These are phyloP conservation scores for Atta cephalotes DNA, from an alignment of 1,140 invertebrate genomes.

Conservation along the genomic window DNA sequence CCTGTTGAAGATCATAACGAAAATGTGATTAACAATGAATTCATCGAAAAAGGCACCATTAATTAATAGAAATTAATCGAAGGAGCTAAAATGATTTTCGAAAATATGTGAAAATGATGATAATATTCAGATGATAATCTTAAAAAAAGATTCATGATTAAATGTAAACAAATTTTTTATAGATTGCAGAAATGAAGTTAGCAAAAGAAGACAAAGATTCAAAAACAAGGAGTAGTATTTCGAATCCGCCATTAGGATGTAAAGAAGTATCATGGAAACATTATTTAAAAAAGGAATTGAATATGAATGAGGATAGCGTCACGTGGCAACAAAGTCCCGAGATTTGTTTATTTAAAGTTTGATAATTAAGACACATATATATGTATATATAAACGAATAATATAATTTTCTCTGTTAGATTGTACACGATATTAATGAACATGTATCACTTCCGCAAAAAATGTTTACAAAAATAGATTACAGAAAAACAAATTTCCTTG, in stretches of 20 bases:
- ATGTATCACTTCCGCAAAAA: slow-evolving; percentile 78
- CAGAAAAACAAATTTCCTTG: slow-evolving; percentile 82
- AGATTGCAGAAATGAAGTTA: slow-evolving; percentile 82
- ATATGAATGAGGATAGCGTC: slow-evolving; percentile 80
- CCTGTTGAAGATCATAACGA: slow-evolving; percentile 76
- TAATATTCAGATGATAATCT: not conserved
- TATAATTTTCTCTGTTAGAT: slow-evolving; percentile 62
- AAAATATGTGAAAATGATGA: slow-evolving; percentile 84
- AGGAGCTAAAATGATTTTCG: slow-evolving; percentile 77
- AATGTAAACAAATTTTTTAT: slow-evolving; percentile 7
- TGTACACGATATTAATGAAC: slow-evolving; percentile 78
- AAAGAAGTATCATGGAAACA: slow-evolving; percentile 82
- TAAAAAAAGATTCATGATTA: not conserved
- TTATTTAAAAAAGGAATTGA: slow-evolving; percentile 81
- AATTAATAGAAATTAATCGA: slow-evolving; percentile 77
- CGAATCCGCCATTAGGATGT: slow-evolving; percentile 76
- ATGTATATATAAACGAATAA: not conserved
- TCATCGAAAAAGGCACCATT: slow-evolving; percentile 79
- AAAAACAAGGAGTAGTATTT: slow-evolving; percentile 70
- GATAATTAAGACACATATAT: not conserved
- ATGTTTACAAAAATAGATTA: slow-evolving; percentile 69
- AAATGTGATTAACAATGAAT: slow-evolving; percentile 76
- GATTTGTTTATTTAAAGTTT: slow-evolving; percentile 63
- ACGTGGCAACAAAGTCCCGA: slow-evolving; percentile 80
- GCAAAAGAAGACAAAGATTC: slow-evolving; percentile 74